Conservation (phyloP, 2,888 invertebrate genomes). For the Prosopocoilus inquinatus region DNA sequence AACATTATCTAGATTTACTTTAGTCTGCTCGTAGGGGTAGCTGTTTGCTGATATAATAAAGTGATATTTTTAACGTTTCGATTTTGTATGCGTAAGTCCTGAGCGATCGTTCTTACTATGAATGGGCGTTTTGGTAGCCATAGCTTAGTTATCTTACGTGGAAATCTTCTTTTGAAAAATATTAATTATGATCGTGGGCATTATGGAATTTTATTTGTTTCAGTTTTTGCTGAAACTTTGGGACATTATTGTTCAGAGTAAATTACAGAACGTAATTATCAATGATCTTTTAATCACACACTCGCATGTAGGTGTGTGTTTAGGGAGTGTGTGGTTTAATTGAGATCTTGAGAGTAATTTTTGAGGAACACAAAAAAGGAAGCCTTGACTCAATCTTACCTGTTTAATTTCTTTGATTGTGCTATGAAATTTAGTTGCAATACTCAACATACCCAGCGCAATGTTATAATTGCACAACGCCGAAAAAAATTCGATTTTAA, state of each 20-base stretch:
- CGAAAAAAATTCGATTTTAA: neutral
- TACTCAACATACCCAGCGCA: too few species aligned
- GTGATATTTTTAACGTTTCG: conserved; percentile 12
- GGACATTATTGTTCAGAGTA: neutral
- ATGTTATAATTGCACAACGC: neutral
- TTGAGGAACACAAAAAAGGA: too few species aligned
- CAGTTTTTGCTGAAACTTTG: neutral
- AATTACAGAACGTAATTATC: too few species aligned
- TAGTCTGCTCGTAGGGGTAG: conserved; percentile 10
- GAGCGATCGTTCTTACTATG: neutral
- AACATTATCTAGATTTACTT: neutral
- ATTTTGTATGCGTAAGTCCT: conserved; percentile 8
- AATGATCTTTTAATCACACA: too few species aligned
- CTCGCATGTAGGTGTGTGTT: too few species aligned
- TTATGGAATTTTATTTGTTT: neutral
- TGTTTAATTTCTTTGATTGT: too few species aligned
- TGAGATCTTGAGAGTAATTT: too few species aligned
- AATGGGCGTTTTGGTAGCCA: conserved; percentile 1
- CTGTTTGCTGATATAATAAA: conserved; percentile 20
- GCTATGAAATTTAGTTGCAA: too few species aligned
- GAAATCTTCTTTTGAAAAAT: neutral
- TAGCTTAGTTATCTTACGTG: neutral
- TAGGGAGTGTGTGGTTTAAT: too few species aligned
- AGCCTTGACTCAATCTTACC: too few species aligned
- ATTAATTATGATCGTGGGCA: neutral